Percentiles rank a stretch among this genome's conserved stretches.
Conservation (phyloP, 2,888 invertebrate genomes). For the Cynaeus angustus region DNA sequence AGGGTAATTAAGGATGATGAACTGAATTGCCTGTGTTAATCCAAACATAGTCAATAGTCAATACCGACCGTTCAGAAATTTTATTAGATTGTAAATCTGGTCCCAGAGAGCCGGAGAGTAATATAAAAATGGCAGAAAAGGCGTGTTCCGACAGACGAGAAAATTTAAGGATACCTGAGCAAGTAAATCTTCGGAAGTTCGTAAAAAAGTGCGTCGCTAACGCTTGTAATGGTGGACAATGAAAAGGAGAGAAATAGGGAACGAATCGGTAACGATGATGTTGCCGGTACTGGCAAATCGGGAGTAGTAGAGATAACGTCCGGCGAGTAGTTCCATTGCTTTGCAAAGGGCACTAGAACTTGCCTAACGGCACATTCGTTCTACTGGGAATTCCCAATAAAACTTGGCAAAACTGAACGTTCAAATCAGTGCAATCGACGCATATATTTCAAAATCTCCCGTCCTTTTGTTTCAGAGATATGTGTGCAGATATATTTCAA, state of each 20-base stretch:
- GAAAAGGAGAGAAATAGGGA: constrained; percentile 46
- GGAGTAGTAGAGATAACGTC: constrained; percentile 46
- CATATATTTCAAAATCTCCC: constrained; percentile 53
- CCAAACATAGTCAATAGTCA: constrained; percentile 1
- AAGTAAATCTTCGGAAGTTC: constrained; percentile 11
- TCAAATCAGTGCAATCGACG: constrained; percentile 56
- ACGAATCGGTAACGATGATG: constrained; percentile 47
- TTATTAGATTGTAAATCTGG: constrained; percentile 11
- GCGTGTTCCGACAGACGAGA: constrained; percentile 16
- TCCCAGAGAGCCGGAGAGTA: neutral
- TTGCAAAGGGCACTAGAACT: constrained; percentile 42
- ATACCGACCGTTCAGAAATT: constrained; percentile 1
- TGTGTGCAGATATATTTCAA: constrained; percentile 51
- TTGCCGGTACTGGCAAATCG: constrained; percentile 44
- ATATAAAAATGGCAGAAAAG: constrained; percentile 35
- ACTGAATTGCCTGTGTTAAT: constrained; percentile 18
- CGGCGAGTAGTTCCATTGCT: constrained; percentile 33
- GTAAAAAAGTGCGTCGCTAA: constrained; percentile 38
- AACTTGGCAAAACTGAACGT: constrained; percentile 53
- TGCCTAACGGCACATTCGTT: constrained; percentile 54
- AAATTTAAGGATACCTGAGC: constrained; percentile 17
- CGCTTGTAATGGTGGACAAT: constrained; percentile 47
- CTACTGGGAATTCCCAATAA: constrained; percentile 54
- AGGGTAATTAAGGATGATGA: constrained; percentile 36
- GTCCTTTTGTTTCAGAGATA: constrained; percentile 44